Percentiles rank a stretch among this genome's conserved stretches.
Conservation (phyloP, 2,797 vertebrate genomes). For the Dendrocincla tyrannina region DNA sequence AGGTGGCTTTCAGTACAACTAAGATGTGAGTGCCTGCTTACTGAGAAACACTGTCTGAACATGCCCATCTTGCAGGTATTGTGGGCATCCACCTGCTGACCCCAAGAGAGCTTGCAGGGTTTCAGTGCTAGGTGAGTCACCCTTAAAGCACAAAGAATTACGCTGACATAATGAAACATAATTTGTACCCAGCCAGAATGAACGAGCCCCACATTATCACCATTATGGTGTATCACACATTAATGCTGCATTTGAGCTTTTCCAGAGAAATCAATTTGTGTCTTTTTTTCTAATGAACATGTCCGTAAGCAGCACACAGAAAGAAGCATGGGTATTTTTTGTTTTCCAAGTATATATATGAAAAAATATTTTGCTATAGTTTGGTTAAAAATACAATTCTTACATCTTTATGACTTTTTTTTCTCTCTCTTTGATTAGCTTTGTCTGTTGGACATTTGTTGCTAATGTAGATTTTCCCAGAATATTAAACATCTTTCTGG, state of each 20-base stretch:
- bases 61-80: neutral
- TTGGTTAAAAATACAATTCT: neutral
- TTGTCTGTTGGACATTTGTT: neutral
- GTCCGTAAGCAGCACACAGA: neutral
- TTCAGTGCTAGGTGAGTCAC: neutral
- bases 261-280: neutral
- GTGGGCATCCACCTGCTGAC: neutral
- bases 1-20: neutral
- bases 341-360: too few species aligned
- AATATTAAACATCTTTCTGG: neutral
- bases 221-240: neutral
- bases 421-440: neutral
- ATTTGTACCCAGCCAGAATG: neutral
- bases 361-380: neutral
- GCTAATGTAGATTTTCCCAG: neutral
- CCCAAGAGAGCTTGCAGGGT: neutral
- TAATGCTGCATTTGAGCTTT: neutral
- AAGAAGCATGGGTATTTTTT: neutral
- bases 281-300: neutral
- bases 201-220: neutral
- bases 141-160: neutral
- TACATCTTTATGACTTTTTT: neutral
- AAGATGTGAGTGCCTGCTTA: neutral
- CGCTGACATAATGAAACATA: neutral
- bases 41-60: neutral